phyloP scores from a whole-genome alignment of 1,140 invertebrate species.

The Aphelenchoides fujianensis region DNA sequence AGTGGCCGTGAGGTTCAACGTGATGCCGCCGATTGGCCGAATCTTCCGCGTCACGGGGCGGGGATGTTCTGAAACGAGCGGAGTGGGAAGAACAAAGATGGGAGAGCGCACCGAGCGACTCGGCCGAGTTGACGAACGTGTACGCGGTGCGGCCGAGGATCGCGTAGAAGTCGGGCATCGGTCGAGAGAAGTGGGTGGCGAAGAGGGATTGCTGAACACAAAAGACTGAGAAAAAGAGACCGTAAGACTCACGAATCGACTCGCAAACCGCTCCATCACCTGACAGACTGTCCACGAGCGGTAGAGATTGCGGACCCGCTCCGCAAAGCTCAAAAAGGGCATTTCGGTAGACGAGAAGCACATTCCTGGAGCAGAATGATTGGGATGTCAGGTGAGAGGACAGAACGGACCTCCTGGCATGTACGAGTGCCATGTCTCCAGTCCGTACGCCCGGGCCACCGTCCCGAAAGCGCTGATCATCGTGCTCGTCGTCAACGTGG shows the following conservation, averaged over 20 bases:
- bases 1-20: conserved; percentile 1
- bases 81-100: neutral
- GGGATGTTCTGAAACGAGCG: conserved; percentile 18
- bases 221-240: conserved; percentile 13
- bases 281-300: neutral
- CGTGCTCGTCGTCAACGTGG: conserved; percentile 20
- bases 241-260: too few relatives aligned
- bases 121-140: conserved; percentile 14
- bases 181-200: neutral
- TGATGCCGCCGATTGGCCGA: conserved; percentile 11
- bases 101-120: too few relatives aligned
- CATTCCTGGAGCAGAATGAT: conserved; percentile 3
- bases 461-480: conserved; percentile 12
- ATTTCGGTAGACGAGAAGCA: conserved; percentile 12
- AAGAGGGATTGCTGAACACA: conserved; percentile 10
- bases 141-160: conserved; percentile 22
- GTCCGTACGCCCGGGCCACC: conserved; percentile 21
- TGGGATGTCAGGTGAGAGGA: too few relatives aligned
- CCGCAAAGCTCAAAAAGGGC: neutral
- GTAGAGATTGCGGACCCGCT: conserved; percentile 4
- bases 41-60: conserved; percentile 19
- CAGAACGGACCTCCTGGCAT: conserved; percentile 29
- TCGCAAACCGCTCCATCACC: neutral
- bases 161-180: conserved; percentile 7
- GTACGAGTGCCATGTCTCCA: conserved; percentile 29